Evolutionary conservation across 1,140 invertebrate species (phyloP), one percentile per base, ranked within the genome.

Genomic region (Cydia amplana): DNA sequence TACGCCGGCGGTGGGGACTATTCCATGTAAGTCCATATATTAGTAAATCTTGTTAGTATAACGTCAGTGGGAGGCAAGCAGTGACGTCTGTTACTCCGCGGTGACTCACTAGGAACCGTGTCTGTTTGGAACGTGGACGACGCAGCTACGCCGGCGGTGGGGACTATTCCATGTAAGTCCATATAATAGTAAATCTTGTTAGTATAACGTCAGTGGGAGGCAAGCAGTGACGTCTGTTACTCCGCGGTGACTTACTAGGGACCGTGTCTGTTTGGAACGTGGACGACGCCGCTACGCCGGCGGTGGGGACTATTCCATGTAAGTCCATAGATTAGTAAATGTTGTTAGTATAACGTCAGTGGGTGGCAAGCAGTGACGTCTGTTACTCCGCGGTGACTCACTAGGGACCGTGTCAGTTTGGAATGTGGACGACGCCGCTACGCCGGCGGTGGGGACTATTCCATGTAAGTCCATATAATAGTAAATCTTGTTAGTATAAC

Each of bases 241-340:
- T 99, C 7, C 94, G 98, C 12, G 98, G 98, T 0, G 98, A 99
- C 92, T 98, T 97, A 0, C 96, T 97, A 83, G 98, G 98, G 4
- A 95, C 96, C 23, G 95, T 99, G 14, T 95, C 96, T 16, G 93
- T 98, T 12, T 99, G 98, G 98, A 96, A 94, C 76, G 96, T 99
- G 36, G 97, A 98, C 7, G 96, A 98, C 55, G 95, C 97, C 6
- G 87, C 84, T 0, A 74, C 83, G 2, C 83, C 86, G 0, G 82
- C 87, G 1, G 84, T 88, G 25, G 75, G 82, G 36, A 72, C 82
- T 18, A 49, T 82, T 16, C 77, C 81, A 9, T 84, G 86, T 92
- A 75, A 83, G 89, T 92, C 40, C 80, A 83, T 36, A 84, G 0
- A 10, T 7, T 40, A 40, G 2, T 6, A 3, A 2, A 6, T 40